Conservation (phyloP, 1,140 invertebrate species). For the Trachymyrmex cornetzi region DNA sequence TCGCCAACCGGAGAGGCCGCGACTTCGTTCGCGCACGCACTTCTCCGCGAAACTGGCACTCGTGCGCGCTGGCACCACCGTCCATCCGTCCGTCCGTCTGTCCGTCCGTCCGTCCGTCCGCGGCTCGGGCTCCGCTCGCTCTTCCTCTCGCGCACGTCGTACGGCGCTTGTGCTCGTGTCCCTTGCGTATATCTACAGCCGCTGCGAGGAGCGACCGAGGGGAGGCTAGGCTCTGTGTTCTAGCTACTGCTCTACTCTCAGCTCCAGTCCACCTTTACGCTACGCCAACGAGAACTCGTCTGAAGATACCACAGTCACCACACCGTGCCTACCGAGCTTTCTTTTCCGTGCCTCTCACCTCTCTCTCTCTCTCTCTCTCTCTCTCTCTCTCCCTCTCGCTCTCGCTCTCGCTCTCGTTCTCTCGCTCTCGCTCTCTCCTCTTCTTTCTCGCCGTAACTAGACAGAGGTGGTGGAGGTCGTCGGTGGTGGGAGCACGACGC, state of each 20-base stretch:
- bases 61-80: constrained; percentile 53
- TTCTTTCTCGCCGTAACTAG: constrained; percentile 18
- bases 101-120: background rate
- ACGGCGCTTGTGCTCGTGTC: constrained; percentile 56
- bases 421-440: constrained; percentile 15
- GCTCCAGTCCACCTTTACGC: constrained; percentile 70
- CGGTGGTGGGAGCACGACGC: constrained; percentile 53
- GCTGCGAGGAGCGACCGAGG: constrained; percentile 67
- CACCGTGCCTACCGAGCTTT: constrained; percentile 14
- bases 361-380: constrained; percentile 26
- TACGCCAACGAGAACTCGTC: constrained; percentile 73
- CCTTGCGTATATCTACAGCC: constrained; percentile 64
- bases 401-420: constrained; percentile 5
- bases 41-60: constrained; percentile 66
- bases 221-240: constrained; percentile 32
- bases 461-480: constrained; percentile 19
- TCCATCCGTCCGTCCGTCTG: background rate
- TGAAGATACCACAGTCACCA: constrained; percentile 55
- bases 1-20: constrained; percentile 5
- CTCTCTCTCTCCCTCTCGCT: constrained; percentile 5
- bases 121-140: background rate
- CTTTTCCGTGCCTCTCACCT: constrained; percentile 40
- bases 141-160: constrained; percentile 56
- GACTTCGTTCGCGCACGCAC: constrained; percentile 64
- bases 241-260: constrained; percentile 65